Evolutionary conservation across 53 echinoderm and acorn worm genomes (phyloP).

Genomic region (Paracentrotus lividus): DNA sequence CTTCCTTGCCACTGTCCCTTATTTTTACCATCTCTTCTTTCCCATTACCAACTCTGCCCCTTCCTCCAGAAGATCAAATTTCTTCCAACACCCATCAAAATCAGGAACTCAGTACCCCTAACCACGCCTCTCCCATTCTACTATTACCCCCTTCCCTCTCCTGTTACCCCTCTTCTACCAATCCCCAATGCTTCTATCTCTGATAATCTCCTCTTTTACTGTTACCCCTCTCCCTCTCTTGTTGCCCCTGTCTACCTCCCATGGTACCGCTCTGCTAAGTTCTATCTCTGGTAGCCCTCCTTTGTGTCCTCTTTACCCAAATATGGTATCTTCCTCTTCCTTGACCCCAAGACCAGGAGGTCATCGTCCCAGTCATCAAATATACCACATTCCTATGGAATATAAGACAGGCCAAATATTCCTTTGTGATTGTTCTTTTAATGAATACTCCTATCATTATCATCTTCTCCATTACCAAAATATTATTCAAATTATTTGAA

Average conservation of each 20-base stretch:
- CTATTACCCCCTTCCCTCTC: background rate
- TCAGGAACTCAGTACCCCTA: background rate
- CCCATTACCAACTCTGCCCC: background rate
- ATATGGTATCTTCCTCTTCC: slow-evolving; percentile 18
- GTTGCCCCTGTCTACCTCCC: background rate
- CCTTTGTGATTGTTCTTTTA: background rate
- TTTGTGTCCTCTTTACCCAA: slow-evolving; percentile 27
- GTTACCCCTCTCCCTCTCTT: background rate
- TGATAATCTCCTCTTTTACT: no score
- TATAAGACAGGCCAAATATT: background rate
- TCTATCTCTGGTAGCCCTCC: slow-evolving; percentile 20
- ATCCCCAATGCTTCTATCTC: background rate
- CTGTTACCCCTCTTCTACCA: background rate
- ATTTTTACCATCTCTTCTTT: background rate
- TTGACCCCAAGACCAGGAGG: background rate
- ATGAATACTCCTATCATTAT: background rate
- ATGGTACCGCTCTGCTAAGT: background rate
- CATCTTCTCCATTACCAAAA: background rate
- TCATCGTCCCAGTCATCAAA: slow-evolving; percentile 31
- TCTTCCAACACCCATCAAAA: background rate
- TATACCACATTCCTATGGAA: slow-evolving; percentile 44
- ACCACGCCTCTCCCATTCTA: background rate
- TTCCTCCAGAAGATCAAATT: no score
- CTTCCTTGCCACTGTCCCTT: background rate
- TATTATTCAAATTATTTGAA: background rate